Evolutionary conservation across 2,113 vertebrate genomes (phyloP).

Genomic region (Gila orcuttii): DNA sequence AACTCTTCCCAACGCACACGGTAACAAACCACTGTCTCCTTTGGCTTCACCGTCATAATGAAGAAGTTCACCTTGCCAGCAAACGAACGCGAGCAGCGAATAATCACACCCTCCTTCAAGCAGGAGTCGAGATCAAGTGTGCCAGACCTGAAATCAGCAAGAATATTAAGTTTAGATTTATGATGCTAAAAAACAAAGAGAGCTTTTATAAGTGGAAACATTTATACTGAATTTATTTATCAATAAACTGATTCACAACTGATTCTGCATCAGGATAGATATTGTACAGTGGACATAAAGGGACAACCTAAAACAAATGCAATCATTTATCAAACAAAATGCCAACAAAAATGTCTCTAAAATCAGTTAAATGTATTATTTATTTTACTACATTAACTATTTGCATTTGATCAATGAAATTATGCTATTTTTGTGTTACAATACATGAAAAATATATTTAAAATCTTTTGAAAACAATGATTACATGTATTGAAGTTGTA

Average conservation of each 20-base stretch:
- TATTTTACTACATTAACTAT: no score
- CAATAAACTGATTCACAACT: background rate
- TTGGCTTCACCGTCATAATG: slow-evolving; percentile 91
- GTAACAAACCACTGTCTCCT: slow-evolving; percentile 95
- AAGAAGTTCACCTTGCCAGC: slow-evolving; percentile 89
- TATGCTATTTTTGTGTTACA: no score
- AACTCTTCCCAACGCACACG: slow-evolving; percentile 94
- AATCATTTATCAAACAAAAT: no score
- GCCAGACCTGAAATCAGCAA: slow-evolving; percentile 76
- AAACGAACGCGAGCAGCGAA: slow-evolving; percentile 83
- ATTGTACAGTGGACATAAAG: no score
- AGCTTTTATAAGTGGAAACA: background rate
- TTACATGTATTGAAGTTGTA: no score
- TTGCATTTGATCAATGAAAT: no score
- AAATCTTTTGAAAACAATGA: no score
- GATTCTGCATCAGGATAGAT: background rate
- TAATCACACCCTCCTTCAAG: slow-evolving; percentile 82
- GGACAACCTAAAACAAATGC: no score
- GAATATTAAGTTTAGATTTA: background rate
- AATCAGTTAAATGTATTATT: no score
- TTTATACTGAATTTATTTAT: no score
- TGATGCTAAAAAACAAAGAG: background rate
- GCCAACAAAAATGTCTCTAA: no score
- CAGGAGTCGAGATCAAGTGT: slow-evolving; percentile 91
- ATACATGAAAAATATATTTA: no score